Conservation (phyloP, 2,888 invertebrate genomes). For the Cerastis leucographa region DNA sequence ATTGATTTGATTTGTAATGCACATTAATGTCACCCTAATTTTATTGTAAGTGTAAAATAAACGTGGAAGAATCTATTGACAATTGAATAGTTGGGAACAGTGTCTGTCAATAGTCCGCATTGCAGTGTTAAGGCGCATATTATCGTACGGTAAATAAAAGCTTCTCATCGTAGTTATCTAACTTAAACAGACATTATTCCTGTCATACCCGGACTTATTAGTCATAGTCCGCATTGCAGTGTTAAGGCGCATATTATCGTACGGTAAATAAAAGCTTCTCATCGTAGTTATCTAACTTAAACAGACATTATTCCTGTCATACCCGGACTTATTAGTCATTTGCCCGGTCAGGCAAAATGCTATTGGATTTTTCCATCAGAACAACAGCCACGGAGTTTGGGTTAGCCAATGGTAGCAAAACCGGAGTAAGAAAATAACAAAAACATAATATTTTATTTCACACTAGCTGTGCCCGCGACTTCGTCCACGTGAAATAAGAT, state of each 20-base stretch:
- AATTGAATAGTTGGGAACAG: background rate
- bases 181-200: background rate
- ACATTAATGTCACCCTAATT: background rate
- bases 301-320: background rate
- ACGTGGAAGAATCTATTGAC: background rate
- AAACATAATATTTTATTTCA: background rate
- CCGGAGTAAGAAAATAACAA: background rate
- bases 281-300: background rate
- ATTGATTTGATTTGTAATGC: slow-evolving; percentile 5
- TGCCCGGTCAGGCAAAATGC: too few relatives aligned
- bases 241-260: background rate
- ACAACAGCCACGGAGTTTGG: too few relatives aligned
- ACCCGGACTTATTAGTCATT: too few relatives aligned
- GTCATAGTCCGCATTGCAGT: background rate
- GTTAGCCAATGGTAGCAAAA: too few relatives aligned
- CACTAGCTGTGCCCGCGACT: too few relatives aligned
- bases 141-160: background rate
- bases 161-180: background rate
- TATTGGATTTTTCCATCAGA: too few relatives aligned
- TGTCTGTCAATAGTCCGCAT: background rate
- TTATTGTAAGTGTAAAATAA: background rate
- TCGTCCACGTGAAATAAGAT: too few relatives aligned
- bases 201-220: too few relatives aligned
- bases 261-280: background rate
- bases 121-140: background rate